A percentile compares a stretch with the other conserved stretches of the same genome.
Conservation (phyloP, 2,797 vertebrate genomes). For the Kryptopterus vitreolus region DNA sequence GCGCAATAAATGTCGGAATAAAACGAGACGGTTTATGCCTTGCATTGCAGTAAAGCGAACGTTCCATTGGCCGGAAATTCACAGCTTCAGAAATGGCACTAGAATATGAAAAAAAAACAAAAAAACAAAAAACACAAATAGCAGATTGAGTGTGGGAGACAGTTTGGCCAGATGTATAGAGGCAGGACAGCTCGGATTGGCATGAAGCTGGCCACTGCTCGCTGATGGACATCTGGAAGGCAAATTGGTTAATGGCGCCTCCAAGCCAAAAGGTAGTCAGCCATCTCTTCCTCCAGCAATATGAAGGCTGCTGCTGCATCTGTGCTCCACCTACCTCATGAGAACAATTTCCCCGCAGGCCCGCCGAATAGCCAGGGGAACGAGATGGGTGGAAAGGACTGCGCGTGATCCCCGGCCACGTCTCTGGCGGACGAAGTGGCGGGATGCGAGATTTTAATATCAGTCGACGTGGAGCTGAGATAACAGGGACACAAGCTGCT, state of each 20-base stretch:
- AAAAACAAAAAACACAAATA: slow-evolving; percentile 49
- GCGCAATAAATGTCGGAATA: not conserved
- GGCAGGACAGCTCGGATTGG: slow-evolving; percentile 63
- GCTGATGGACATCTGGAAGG: slow-evolving; percentile 84
- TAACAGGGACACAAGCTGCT: slow-evolving; percentile 37
- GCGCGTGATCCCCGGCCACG: slow-evolving; percentile 38
- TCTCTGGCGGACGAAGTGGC: slow-evolving; percentile 29
- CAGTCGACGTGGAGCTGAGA: slow-evolving; percentile 22
- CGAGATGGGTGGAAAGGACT: slow-evolving; percentile 29
- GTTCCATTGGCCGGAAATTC: slow-evolving; percentile 11
- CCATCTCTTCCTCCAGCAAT: slow-evolving; percentile 69
- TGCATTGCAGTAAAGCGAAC: not conserved
- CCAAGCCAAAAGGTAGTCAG: slow-evolving; percentile 80
- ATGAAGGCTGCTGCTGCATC: slow-evolving; percentile 57
- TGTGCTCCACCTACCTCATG: slow-evolving; percentile 57
- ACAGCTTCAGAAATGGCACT: slow-evolving; percentile 19
- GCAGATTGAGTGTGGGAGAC: slow-evolving; percentile 59
- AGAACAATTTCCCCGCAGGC: slow-evolving; percentile 57
- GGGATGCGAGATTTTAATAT: slow-evolving; percentile 41
- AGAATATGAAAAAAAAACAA: slow-evolving; percentile 18
- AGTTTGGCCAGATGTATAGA: slow-evolving; percentile 60
- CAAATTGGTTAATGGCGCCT: slow-evolving; percentile 86
- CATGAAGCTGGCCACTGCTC: slow-evolving; percentile 73
- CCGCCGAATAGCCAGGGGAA: slow-evolving; percentile 37
- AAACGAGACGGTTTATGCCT: not conserved